Conservation (phyloP, 2,888 invertebrate genomes). For the Apamea epomidion region DNA sequence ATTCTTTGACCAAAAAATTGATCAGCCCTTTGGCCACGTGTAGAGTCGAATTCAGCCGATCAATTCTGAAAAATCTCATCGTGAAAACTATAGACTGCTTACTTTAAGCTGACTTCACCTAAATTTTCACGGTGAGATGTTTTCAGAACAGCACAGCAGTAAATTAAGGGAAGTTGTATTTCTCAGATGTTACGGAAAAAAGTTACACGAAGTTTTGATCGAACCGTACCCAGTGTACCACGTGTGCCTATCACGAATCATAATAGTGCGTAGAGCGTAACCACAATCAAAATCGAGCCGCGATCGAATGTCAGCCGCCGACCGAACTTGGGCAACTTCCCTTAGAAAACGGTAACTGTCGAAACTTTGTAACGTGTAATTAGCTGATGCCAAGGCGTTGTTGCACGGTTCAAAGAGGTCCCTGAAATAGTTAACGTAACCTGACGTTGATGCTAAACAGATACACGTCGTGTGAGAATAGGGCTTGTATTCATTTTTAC, state of each 20-base stretch:
- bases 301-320: constrained; percentile 59
- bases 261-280: constrained; percentile 59
- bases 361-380: constrained; percentile 61
- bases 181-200: background rate
- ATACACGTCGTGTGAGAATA: background rate
- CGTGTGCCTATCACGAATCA: constrained; percentile 25
- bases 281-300: constrained; percentile 56
- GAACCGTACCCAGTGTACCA: background rate
- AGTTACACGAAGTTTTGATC: background rate
- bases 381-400: constrained; percentile 57
- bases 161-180: background rate
- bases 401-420: constrained; percentile 49
- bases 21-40: too few species aligned
- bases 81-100: too few species aligned
- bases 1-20: too few species aligned
- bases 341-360: constrained; percentile 68
- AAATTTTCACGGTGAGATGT: too few species aligned
- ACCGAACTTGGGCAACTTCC: constrained; percentile 69
- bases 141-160: too few species aligned
- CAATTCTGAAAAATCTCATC: too few species aligned
- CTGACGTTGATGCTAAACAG: background rate
- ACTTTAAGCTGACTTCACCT: too few species aligned
- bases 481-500: background rate
- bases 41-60: too few species aligned
- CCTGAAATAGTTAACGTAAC: constrained; percentile 39